Evolutionary conservation across 2,888 invertebrate species (phyloP).

Genomic region (Melitaea athalia): DNA sequence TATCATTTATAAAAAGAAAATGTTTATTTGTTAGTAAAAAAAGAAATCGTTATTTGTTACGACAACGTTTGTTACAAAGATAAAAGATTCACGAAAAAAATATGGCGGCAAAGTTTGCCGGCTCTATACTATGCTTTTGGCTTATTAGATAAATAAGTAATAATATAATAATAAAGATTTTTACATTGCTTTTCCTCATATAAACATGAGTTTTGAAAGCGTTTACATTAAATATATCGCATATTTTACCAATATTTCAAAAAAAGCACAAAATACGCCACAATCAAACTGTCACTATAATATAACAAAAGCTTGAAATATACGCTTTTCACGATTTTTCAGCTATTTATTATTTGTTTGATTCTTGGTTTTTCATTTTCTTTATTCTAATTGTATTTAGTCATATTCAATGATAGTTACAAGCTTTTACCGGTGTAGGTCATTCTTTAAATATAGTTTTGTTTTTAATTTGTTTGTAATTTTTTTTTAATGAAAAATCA

Average conservation of each 20-base stretch:
- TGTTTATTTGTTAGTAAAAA: too few relatives aligned
- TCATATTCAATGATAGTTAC: not conserved
- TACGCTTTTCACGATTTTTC: conserved; percentile 26
- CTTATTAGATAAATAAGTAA: too few relatives aligned
- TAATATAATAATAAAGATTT: too few relatives aligned
- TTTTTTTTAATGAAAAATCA: conserved; percentile 34
- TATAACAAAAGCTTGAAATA: conserved; percentile 17
- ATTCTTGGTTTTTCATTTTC: conserved; percentile 38
- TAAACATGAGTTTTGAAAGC: not conserved
- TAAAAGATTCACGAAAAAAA: too few relatives aligned
- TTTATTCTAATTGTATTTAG: conserved; percentile 3
- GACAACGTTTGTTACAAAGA: too few relatives aligned
- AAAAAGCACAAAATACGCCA: not conserved
- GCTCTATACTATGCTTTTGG: too few relatives aligned
- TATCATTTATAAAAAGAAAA: too few relatives aligned
- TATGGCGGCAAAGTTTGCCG: too few relatives aligned
- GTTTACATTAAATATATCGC: not conserved
- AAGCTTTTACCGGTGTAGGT: not conserved
- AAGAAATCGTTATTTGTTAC: too few relatives aligned
- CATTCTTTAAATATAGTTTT: not conserved
- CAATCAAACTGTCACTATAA: conserved; percentile 18
- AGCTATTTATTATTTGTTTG: not conserved
- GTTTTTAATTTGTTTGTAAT: not conserved
- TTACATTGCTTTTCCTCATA: too few relatives aligned
- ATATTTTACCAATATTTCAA: not conserved